phyloP scores from a whole-genome alignment of 2,888 invertebrate species.

The Lycaena phlaeas region DNA sequence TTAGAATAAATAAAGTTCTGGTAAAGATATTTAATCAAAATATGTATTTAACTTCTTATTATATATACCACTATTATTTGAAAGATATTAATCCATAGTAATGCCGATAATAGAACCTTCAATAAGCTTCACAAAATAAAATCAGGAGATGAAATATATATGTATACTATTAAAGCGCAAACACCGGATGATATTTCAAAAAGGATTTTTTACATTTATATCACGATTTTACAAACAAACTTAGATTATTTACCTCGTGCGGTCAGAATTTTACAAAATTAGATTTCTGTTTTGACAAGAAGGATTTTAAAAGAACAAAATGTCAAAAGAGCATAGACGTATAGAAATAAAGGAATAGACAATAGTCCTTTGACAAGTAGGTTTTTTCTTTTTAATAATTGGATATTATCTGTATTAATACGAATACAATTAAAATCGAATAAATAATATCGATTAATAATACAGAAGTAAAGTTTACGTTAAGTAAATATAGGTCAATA shows the following conservation, averaged over 20 bases:
- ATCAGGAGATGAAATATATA: not conserved
- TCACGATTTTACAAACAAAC: not conserved
- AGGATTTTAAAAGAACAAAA: not conserved
- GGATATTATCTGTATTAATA: too few species aligned
- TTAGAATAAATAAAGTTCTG: too few species aligned
- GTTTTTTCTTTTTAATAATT: too few species aligned
- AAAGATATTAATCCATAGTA: not conserved
- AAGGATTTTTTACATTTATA: not conserved
- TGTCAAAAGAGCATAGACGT: too few species aligned
- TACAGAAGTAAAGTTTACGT: too few species aligned
- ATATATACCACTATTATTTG: not conserved
- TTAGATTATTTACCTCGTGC: constrained; percentile 10
- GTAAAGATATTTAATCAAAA: too few species aligned
- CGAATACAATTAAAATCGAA: too few species aligned
- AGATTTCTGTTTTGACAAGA: constrained; percentile 7
- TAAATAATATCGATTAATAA: too few species aligned
- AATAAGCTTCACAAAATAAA: not conserved
- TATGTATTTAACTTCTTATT: too few species aligned
- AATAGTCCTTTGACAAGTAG: too few species aligned
- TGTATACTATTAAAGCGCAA: not conserved
- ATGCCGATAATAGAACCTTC: not conserved
- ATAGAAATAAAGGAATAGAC: too few species aligned
- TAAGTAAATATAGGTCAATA: too few species aligned
- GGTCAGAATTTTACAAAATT: not conserved
- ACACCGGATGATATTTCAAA: not conserved